phyloP scores from a whole-genome alignment of 2,113 vertebrate genomes.

The Hippocampus guttulatus region DNA sequence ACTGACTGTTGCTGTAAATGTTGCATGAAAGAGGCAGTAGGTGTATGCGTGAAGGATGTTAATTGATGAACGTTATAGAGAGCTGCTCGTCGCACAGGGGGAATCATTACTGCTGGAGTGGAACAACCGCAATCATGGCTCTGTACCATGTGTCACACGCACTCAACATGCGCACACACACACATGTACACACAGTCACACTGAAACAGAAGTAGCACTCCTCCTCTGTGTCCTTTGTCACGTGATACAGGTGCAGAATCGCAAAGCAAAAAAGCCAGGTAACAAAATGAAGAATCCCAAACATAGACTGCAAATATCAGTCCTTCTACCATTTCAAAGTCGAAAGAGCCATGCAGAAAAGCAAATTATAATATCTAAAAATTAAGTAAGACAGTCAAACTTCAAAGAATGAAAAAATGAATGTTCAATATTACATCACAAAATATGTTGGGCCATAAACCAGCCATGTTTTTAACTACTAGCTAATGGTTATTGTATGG shows the following conservation, averaged over 20 bases:
- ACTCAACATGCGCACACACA: conserved; percentile 21
- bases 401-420: neutral
- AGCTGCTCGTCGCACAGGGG: conserved; percentile 72
- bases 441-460: neutral
- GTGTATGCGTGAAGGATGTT: conserved; percentile 63
- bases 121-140: conserved; percentile 76
- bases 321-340: neutral
- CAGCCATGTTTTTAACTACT: neutral
- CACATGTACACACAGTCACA: conserved; percentile 18
- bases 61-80: conserved; percentile 79
- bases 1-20: conserved; percentile 74
- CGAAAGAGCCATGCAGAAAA: neutral
- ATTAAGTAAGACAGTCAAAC: neutral
- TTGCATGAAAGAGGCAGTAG: conserved; percentile 72
- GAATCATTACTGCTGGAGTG: conserved; percentile 76
- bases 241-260: conserved; percentile 20
- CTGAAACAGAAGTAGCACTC: conserved; percentile 31
- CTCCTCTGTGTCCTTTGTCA: conserved; percentile 33
- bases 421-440: neutral
- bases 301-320: conserved; percentile 31
- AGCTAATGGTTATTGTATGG: neutral
- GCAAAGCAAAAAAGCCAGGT: conserved; percentile 17
- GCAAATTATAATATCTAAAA: neutral
- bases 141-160: conserved; percentile 66
- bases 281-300: conserved; percentile 32